These are phyloP conservation scores for Rhinolophus ferrumequinum DNA, from an alignment of 2,113 vertebrate genomes.

Conservation along the genomic window DNA sequence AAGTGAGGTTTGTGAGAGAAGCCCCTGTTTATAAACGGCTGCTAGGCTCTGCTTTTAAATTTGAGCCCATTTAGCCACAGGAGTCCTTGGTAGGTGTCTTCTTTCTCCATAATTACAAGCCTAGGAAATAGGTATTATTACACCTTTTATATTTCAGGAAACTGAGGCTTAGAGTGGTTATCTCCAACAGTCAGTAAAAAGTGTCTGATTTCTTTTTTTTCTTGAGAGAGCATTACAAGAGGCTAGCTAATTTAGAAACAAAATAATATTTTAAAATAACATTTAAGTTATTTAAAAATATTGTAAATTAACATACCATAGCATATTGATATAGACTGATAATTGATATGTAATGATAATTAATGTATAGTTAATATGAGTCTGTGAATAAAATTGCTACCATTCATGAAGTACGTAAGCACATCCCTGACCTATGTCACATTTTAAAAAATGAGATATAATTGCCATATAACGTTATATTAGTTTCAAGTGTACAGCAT, in stretches of 20 bases:
- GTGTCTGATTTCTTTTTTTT: background rate
- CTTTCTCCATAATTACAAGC: background rate
- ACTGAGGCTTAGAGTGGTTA: background rate
- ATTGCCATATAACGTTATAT: background rate
- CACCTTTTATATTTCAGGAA: background rate
- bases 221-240: background rate
- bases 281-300: conserved; percentile 5
- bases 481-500: background rate
- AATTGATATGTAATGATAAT: background rate
- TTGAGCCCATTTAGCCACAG: too few relatives aligned
- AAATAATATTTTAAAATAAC: background rate
- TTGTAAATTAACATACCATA: background rate
- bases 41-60: too few relatives aligned
- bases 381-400: background rate
- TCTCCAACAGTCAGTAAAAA: background rate
- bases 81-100: too few relatives aligned
- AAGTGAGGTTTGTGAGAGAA: too few relatives aligned
- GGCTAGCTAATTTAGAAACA: background rate
- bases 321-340: background rate
- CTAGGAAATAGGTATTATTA: background rate
- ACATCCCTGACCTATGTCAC: too few relatives aligned
- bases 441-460: too few relatives aligned
- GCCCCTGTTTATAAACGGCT: too few relatives aligned
- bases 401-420: too few relatives aligned
- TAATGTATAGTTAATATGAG: background rate